Base-by-base conservation (phyloP, 2,113 vertebrate species). In the Melanotaenia duboulayi region DNA sequence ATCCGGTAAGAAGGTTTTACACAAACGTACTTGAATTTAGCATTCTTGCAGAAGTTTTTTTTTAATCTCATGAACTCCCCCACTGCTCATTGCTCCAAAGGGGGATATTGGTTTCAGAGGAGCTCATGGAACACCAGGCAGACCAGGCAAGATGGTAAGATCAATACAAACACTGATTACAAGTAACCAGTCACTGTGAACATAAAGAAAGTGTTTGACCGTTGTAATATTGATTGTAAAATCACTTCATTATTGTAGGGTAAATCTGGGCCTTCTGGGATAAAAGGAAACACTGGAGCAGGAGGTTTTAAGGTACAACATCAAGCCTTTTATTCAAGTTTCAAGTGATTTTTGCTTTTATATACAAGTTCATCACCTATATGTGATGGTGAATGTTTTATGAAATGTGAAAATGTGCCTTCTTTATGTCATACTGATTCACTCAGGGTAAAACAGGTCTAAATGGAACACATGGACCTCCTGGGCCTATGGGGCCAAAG, bases 51-150 rank as follows among this genome's bases (percentile, higher is more conserved):
- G 0, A 59, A 24, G 1, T 0, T 11, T 59, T 63, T 56, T 42
- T 70, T 58, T 64, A 1, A 28, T 61, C 13, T 28, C 56, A 20
- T 25, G 4, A 11, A 42, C 54, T 25, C 17, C 3, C 59, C 19
- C 17, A 0, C 13, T 78, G 7, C 22, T 81, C 22, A 11, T 10
- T n/a, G n/a, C n/a, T 39, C 48, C 7, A 65, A 48, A 95, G 94
- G 94, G 94, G 46, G 75, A 89, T 20, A n/a, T 1, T 17, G 94
- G 93, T 48, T 77, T 60, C 67, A 80, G 39, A 65, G 93, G 94
- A 82, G 55, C 66, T 40, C 75, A 76, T 44, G 93, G 93, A 46
- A 28, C 10, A 20, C 58, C 78, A 19, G 93, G 93, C 39, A 23
- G 14, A 6, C 71, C 56, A 44, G 94, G 94, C 2, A 83, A 75